Conservation (phyloP, 2,113 vertebrate genomes). For the Lepisosteus osseus region DNA sequence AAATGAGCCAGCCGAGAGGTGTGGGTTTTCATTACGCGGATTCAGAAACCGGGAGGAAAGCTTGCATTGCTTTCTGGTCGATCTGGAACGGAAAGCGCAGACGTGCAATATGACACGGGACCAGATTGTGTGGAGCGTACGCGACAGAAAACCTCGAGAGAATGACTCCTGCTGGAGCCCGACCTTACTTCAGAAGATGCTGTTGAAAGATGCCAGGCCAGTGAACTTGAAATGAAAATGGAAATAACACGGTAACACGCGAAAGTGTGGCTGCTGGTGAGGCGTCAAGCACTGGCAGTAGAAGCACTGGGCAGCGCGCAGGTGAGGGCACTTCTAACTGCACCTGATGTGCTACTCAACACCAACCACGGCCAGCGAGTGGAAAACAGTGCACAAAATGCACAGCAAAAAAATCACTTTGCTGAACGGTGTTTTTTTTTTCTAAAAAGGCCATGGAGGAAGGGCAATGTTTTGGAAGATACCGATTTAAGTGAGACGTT, state of each 20-base stretch:
- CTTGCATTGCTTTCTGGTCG: constrained; percentile 4
- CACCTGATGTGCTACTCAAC: not conserved
- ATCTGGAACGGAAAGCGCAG: constrained; percentile 16
- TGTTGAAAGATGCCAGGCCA: not conserved
- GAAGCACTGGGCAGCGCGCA: not conserved
- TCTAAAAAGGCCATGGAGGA: not conserved
- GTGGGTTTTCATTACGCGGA: not conserved
- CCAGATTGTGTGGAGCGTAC: constrained; percentile 2
- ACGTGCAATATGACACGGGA: constrained; percentile 13
- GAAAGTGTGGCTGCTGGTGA: not conserved
- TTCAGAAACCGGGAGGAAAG: not conserved
- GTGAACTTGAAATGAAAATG: constrained; percentile 3
- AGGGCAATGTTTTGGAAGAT: no score
- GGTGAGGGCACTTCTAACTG: not conserved
- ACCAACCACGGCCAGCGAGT: not conserved
- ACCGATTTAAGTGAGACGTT: no score
- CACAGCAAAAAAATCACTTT: constrained; percentile 15
- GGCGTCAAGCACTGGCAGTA: no score
- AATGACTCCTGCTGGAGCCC: constrained; percentile 2
- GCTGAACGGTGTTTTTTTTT: not conserved
- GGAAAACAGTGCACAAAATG: constrained; percentile 11
- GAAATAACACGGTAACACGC: not conserved
- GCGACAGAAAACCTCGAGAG: constrained; percentile 2
- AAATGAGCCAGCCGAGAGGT: constrained; percentile 14
- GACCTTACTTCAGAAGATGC: not conserved